A percentile compares a stretch with the other conserved stretches of the same genome.
These are phyloP conservation scores for Neodiprion lecontei DNA, from an alignment of 1,140 invertebrate species.

Conservation along the genomic window DNA sequence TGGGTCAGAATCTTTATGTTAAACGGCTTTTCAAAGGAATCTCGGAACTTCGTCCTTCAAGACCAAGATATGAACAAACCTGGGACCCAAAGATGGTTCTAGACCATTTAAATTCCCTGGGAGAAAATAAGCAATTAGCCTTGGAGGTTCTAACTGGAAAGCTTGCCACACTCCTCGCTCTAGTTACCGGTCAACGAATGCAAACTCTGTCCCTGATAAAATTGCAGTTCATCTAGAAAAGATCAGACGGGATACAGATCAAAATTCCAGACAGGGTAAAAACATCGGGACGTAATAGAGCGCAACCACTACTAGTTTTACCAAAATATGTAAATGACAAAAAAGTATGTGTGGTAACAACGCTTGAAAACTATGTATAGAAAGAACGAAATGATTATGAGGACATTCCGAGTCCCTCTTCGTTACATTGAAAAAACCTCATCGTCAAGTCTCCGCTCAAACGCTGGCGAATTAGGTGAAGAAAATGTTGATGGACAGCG, in stretches of 20 bases:
- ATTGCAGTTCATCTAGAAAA: conserved; percentile 8
- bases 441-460: conserved; percentile 28
- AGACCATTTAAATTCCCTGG: conserved; percentile 19
- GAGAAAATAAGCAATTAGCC: conserved; percentile 20
- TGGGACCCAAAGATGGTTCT: conserved; percentile 30
- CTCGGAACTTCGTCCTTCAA: conserved; percentile 14
- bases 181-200: conserved; percentile 29
- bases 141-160: conserved; percentile 24
- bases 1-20: conserved; percentile 3
- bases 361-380: conserved; percentile 12
- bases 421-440: conserved; percentile 29
- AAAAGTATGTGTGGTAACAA: conserved; percentile 4
- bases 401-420: conserved; percentile 10
- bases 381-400: conserved; percentile 9
- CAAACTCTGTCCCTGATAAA: conserved; percentile 34
- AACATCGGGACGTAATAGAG: neutral
- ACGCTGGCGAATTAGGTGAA: conserved; percentile 36
- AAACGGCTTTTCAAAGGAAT: conserved; percentile 23
- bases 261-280: conserved; percentile 17
- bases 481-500: conserved; percentile 22
- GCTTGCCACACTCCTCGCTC: conserved; percentile 25
- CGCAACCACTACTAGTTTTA: conserved; percentile 17
- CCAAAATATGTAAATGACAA: conserved; percentile 12
- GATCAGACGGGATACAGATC: conserved; percentile 5
- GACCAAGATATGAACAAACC: conserved; percentile 21